These are phyloP conservation scores for Pantherophis vulpinus DNA, from an alignment of 2,797 vertebrate genomes.

Conservation along the genomic window DNA sequence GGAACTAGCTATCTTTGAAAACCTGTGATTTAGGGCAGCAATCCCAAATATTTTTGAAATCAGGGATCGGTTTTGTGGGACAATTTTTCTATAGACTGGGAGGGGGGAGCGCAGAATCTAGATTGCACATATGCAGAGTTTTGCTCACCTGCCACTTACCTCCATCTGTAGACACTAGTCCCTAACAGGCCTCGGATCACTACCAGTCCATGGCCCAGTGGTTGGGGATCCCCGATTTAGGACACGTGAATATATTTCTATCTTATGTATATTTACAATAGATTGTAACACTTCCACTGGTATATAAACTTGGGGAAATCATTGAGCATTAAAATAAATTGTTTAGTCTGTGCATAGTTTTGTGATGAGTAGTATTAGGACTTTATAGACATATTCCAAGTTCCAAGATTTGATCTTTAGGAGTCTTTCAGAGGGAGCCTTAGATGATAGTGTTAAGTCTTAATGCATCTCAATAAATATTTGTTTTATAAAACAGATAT, in stretches of 20 bases:
- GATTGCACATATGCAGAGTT: neutral
- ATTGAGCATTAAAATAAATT: slow-evolving; percentile 27
- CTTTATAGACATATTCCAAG: neutral
- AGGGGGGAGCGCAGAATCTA: neutral
- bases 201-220: neutral
- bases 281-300: slow-evolving; percentile 32
- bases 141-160: neutral
- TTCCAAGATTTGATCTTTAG: slow-evolving; percentile 6
- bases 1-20: slow-evolving; percentile 10
- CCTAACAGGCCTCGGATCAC: neutral
- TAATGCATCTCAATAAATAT: slow-evolving; percentile 34
- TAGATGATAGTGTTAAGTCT: neutral
- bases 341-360: neutral
- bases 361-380: slow-evolving; percentile 5
- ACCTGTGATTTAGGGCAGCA: slow-evolving; percentile 16
- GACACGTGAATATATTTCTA: slow-evolving; percentile 1
- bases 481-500: slow-evolving; percentile 18
- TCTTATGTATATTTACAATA: slow-evolving; percentile 38
- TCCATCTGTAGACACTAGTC: neutral
- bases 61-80: neutral
- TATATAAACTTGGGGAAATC: slow-evolving; percentile 8
- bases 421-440: neutral
- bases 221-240: neutral
- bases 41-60: neutral
- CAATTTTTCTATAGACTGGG: too few species aligned